Percentiles rank a stretch among this genome's conserved stretches.
phyloP scores from a whole-genome alignment of 2,888 invertebrate species.

The Dorcus parallelipipedus region DNA sequence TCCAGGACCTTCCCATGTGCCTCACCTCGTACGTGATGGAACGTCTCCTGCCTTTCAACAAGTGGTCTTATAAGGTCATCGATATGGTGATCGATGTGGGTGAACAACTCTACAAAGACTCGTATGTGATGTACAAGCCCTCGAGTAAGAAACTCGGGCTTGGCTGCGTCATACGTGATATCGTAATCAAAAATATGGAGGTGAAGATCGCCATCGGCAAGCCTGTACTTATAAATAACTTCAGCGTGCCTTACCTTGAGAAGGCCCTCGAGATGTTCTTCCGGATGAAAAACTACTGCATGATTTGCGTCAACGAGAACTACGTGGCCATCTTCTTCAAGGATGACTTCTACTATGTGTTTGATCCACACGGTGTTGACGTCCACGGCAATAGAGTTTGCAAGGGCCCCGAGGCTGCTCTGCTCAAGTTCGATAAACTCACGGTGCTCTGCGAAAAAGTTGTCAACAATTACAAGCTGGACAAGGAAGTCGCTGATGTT shows the following conservation, averaged over 20 bases:
- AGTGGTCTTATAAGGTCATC: slow-evolving; percentile 55
- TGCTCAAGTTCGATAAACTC: slow-evolving; percentile 28
- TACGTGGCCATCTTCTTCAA: slow-evolving; percentile 56
- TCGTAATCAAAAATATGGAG: slow-evolving; percentile 52
- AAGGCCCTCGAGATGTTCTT: slow-evolving; percentile 56
- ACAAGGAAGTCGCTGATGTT: slow-evolving; percentile 2
- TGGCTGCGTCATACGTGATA: slow-evolving; percentile 51
- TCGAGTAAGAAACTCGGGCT: slow-evolving; percentile 45
- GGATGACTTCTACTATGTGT: slow-evolving; percentile 56
- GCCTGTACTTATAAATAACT: slow-evolving; percentile 35
- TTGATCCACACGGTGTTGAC: slow-evolving; percentile 59
- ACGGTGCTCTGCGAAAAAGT: slow-evolving; percentile 36
- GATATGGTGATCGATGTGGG: slow-evolving; percentile 56
- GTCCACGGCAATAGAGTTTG: slow-evolving; percentile 44
- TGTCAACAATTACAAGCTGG: slow-evolving; percentile 34
- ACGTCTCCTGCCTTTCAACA: slow-evolving; percentile 52
- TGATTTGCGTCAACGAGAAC: slow-evolving; percentile 53
- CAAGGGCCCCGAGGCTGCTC: slow-evolving; percentile 22
- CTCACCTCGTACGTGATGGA: slow-evolving; percentile 58
- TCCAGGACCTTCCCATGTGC: slow-evolving; percentile 49
- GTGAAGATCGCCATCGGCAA: slow-evolving; percentile 37
- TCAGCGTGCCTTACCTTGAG: slow-evolving; percentile 28
- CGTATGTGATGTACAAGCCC: slow-evolving; percentile 55
- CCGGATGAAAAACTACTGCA: slow-evolving; percentile 54
- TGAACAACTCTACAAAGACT: slow-evolving; percentile 60